phyloP scores from a whole-genome alignment of 2,888 invertebrate genomes.

The Lasioglossum villosulum region DNA sequence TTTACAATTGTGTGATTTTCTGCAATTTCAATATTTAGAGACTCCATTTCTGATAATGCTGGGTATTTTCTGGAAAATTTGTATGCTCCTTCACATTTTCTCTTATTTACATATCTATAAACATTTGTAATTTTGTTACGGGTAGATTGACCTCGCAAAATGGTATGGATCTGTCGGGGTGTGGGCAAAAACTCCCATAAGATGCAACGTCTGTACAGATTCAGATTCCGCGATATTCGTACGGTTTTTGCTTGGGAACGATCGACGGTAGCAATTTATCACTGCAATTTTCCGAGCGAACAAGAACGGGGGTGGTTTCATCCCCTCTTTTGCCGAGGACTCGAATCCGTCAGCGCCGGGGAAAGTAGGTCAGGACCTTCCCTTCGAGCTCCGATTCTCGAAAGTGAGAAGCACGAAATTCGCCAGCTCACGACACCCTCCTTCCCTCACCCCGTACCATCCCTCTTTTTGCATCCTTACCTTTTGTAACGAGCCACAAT shows the following conservation, averaged over 20 bases:
- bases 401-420: constrained; percentile 53
- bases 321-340: constrained; percentile 9
- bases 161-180: not conserved
- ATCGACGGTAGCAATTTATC: constrained; percentile 20
- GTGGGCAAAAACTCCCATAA: not conserved
- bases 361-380: constrained; percentile 55
- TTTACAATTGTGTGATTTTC: no score
- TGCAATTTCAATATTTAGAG: not conserved
- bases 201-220: not conserved
- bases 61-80: no score
- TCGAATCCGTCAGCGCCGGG: not conserved
- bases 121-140: no score
- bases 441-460: not conserved
- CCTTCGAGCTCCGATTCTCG: constrained; percentile 13
- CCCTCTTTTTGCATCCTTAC: constrained; percentile 18
- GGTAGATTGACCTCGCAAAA: no score
- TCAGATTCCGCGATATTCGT: not conserved
- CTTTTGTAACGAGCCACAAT: constrained; percentile 57
- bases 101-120: no score
- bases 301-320: constrained; percentile 12
- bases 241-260: not conserved
- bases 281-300: not conserved
- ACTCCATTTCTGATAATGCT: not conserved
- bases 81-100: no score
- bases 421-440: constrained; percentile 28